phyloP scores from a whole-genome alignment of 2,113 vertebrate genomes.

The Notothenia coriiceps region DNA sequence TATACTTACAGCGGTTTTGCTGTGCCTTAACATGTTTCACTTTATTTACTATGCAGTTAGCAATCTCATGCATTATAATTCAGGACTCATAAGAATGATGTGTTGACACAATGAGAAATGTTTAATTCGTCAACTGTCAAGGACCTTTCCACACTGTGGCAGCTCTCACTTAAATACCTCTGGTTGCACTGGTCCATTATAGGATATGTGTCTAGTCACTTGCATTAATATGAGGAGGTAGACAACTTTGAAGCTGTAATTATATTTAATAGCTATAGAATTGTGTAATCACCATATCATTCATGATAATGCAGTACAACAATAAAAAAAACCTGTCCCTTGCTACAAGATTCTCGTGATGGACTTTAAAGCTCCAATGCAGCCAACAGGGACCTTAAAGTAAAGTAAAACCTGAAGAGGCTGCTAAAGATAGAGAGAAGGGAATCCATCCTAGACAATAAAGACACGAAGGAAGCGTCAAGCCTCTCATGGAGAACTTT shows the following conservation, averaged over 20 bases:
- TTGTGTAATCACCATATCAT: no score
- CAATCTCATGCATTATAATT: no score
- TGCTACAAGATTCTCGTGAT: no score
- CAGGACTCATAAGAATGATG: background rate
- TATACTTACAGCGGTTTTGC: background rate
- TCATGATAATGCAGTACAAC: no score
- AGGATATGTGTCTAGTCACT: background rate
- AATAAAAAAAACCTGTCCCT: no score
- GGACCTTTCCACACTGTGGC: background rate
- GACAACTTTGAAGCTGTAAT: no score
- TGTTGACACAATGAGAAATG: background rate
- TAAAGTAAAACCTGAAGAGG: background rate
- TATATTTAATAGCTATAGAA: no score
- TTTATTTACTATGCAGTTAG: background rate
- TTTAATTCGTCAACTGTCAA: background rate
- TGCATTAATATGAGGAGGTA: background rate
- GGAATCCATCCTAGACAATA: background rate
- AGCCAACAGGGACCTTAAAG: background rate
- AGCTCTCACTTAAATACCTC: background rate
- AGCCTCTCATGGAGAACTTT: conserved; percentile 17
- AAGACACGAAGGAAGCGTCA: conserved; percentile 4
- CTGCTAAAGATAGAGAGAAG: background rate
- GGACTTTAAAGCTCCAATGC: no score
- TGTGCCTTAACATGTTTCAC: background rate
- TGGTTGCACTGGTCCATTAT: background rate